Base-by-base conservation (phyloP, 2,113 vertebrate genomes). In the Urocolius indicus region DNA sequence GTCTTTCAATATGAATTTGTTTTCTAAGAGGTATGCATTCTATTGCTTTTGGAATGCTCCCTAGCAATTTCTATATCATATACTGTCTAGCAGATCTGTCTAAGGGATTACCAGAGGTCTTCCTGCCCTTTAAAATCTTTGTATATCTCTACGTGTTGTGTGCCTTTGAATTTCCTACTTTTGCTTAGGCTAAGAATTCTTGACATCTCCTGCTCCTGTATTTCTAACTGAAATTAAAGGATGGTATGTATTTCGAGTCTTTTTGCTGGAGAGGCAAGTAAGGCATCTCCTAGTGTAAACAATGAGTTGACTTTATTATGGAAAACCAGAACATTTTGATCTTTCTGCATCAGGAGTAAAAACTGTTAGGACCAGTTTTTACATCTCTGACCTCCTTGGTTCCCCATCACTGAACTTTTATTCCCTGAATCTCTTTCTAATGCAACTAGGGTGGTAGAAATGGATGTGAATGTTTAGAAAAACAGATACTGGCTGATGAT, bases 1-100 rank as follows among this genome's bases (percentile, higher is more conserved):
- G n/a, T 81, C 54, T 87, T 91, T 82, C 93, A 93, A 72, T 55
- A 89, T 71, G 26, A 81, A 78, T 68, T 91, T 93, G 11, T 48
- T 89, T 87, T 89, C 43, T 48, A 45, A 62, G 57, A 21, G 19
- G 9, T 29, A 5, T 34, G 20, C 15, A 1, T 71, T 84, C 89
- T 73, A 30, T 58, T 84, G 36, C 19, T 54, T 81, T 77, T 80
- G 41, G 8, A 34, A 4, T 9, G 38, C 38, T 41, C 38, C 38
- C 38, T 41, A 41, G 38, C 38, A 41, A 41, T 41, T 41, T 41
- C 38, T 41, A 17, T 81, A 84, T 6, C 15, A 11, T 3, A 6
- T 48, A n/a, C 7, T 18, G 19, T 58, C 38, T 36, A 36, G 51
- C 21, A 73, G 30, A 74, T 41, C 36, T 87, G 21, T 3, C 43